These are phyloP conservation scores for Apodemus sylvaticus DNA, from an alignment of 2,113 vertebrate genomes.

Conservation along the genomic window DNA sequence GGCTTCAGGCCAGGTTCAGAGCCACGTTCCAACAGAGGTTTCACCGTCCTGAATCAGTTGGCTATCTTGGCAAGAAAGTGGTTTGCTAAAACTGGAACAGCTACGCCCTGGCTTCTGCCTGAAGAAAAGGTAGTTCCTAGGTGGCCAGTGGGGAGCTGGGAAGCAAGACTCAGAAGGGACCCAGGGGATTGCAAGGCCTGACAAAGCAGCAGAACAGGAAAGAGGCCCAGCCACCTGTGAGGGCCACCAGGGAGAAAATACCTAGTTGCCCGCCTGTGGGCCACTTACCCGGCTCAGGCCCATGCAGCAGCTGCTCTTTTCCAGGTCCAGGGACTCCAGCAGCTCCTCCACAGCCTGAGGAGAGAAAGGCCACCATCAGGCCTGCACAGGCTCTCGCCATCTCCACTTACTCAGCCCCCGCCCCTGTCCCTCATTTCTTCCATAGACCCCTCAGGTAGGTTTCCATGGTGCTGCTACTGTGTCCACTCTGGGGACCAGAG, in stretches of 20 bases:
- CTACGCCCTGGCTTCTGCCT: background rate
- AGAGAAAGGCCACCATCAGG: constrained; percentile 20
- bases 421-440: background rate
- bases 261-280: background rate
- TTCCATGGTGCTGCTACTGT: background rate
- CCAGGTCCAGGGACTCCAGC: constrained; percentile 95
- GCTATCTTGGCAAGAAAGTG: background rate
- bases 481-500: background rate
- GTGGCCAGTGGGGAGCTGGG: background rate
- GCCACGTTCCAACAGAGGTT: background rate
- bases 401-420: background rate
- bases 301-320: constrained; percentile 97
- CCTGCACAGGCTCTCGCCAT: background rate
- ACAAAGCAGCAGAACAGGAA: background rate
- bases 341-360: constrained; percentile 94
- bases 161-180: background rate
- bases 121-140: background rate
- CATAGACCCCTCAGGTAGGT: background rate
- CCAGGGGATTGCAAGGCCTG: background rate
- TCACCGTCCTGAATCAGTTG: background rate
- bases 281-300: constrained; percentile 93
- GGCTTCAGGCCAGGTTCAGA: background rate
- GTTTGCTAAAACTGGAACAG: background rate
- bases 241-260: background rate
- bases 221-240: background rate